Percentiles rank a stretch among this genome's conserved stretches.
Conservation (phyloP, 2,113 vertebrate genomes). For the Hippocampus comes region DNA sequence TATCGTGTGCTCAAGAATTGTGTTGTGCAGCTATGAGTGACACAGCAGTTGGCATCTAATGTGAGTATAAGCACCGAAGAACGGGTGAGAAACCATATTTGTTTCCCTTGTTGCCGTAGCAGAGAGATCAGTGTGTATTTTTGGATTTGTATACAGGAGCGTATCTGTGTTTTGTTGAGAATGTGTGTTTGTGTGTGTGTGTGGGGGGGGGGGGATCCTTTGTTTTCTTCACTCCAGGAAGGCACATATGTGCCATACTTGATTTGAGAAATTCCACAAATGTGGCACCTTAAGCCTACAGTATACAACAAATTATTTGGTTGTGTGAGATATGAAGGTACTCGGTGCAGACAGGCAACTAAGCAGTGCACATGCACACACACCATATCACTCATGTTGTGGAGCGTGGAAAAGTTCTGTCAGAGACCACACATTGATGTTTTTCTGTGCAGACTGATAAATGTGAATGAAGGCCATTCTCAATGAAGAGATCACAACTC, state of each 20-base stretch:
- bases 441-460: not conserved
- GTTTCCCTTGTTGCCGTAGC: slow-evolving; percentile 49
- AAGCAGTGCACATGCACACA: not conserved
- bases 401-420: not conserved
- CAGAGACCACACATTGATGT: not conserved
- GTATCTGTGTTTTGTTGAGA: slow-evolving; percentile 4
- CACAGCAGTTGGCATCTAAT: slow-evolving; percentile 51
- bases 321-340: slow-evolving; percentile 9
- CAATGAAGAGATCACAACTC: not conserved
- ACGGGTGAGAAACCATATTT: slow-evolving; percentile 55
- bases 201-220: slow-evolving; percentile 9
- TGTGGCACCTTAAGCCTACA: slow-evolving; percentile 14
- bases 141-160: slow-evolving; percentile 5
- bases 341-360: not conserved
- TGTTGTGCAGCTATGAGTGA: slow-evolving; percentile 54
- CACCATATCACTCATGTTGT: not conserved
- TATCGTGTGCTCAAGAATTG: slow-evolving; percentile 56
- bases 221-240: slow-evolving; percentile 39
- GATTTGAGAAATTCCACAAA: slow-evolving; percentile 46
- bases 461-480: not conserved
- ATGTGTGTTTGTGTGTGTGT: slow-evolving; percentile 1
- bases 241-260: slow-evolving; percentile 34
- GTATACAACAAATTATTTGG: slow-evolving; percentile 7
- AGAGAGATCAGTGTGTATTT: slow-evolving; percentile 12
- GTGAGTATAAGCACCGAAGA: slow-evolving; percentile 42